phyloP scores from a whole-genome alignment of 2,797 vertebrate genomes.

The Macroramphosus scolopax region DNA sequence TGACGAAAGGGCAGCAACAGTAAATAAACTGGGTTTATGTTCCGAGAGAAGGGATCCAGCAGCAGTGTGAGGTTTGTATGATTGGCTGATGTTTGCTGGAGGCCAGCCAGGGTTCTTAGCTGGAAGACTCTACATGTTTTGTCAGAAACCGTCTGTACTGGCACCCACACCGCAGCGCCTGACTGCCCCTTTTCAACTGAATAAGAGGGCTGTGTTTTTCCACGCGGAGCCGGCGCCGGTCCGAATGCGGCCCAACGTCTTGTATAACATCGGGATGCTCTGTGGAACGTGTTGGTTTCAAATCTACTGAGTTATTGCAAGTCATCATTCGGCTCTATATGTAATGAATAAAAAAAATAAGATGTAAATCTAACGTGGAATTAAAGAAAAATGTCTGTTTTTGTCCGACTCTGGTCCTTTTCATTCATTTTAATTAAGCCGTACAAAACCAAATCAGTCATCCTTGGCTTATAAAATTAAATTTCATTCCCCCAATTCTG shows the following conservation, averaged over 20 bases:
- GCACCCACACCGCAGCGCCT: not conserved
- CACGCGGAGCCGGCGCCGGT: not conserved
- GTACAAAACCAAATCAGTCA: constrained; percentile 28
- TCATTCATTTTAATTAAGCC: constrained; percentile 24
- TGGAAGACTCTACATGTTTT: not conserved
- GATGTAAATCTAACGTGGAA: no score
- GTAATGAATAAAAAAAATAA: no score
- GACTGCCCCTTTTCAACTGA: not conserved
- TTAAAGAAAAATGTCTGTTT: constrained; percentile 1
- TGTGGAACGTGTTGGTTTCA: no score
- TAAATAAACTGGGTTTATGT: no score
- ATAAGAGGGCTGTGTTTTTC: not conserved
- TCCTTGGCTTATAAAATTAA: constrained; percentile 32
- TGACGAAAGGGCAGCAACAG: no score
- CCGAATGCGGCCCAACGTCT: not conserved
- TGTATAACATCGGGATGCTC: no score
- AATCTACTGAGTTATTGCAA: no score
- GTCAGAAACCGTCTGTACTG: not conserved
- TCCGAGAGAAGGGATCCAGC: no score
- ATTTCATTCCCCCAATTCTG: constrained; percentile 1
- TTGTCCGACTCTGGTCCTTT: not conserved
- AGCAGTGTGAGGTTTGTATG: not conserved
- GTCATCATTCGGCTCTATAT: no score
- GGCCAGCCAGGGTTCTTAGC: no score
- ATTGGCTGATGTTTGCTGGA: not conserved